Evolutionary conservation across 2,113 vertebrate species (phyloP).

Genomic region (Myotis davidii): DNA sequence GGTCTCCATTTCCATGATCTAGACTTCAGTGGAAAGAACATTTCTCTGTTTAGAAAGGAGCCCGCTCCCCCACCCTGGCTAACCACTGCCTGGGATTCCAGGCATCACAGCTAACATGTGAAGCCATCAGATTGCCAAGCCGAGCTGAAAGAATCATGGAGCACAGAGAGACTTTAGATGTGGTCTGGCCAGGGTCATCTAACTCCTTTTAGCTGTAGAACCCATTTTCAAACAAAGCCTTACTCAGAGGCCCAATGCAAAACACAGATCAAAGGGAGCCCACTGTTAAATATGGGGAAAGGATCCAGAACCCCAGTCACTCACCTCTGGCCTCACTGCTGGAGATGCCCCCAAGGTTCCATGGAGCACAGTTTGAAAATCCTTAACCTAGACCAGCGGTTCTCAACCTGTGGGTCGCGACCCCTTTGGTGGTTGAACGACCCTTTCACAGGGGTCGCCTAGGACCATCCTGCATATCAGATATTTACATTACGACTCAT

Average conservation of each 20-base stretch:
- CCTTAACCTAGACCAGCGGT: not conserved
- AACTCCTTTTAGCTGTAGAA: not conserved
- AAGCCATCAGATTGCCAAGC: not conserved
- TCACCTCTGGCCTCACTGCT: not conserved
- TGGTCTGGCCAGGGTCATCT: not conserved
- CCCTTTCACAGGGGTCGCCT: too few relatives aligned
- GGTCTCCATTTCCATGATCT: not conserved
- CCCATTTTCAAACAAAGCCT: not conserved
- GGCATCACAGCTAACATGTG: rapidly evolving
- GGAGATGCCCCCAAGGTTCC: not conserved
- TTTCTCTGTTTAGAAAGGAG: not conserved
- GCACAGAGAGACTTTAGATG: not conserved
- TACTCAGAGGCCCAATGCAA: not conserved
- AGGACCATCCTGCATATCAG: too few relatives aligned
- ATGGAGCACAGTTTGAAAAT: not conserved
- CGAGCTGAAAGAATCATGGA: not conserved
- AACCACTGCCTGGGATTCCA: not conserved
- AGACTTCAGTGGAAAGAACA: constrained; percentile 29
- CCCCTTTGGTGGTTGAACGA: too few relatives aligned
- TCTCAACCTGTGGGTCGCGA: too few relatives aligned
- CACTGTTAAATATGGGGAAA: not conserved
- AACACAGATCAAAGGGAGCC: not conserved
- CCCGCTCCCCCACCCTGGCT: not conserved
- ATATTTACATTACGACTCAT: too few relatives aligned
- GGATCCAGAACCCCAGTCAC: not conserved